Conservation (phyloP, 1,140 invertebrate species). For the Drosophila teissieri region DNA sequence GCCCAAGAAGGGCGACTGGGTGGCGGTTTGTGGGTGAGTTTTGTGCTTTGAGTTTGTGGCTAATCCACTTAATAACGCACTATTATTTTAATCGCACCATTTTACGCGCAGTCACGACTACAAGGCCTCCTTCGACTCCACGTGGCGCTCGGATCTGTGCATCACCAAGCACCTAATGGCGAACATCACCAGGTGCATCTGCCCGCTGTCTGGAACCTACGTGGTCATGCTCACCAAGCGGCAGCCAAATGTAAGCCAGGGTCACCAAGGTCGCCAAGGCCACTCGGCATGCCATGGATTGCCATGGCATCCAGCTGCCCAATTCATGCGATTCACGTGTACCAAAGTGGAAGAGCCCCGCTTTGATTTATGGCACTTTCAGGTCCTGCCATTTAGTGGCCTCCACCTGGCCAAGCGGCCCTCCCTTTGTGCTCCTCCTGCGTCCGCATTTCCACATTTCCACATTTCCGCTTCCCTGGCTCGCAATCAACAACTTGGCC, state of each 20-base stretch:
- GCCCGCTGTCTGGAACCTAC: constrained; percentile 86
- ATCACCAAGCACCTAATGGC: constrained; percentile 85
- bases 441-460: constrained; percentile 24
- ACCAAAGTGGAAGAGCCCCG: constrained; percentile 48
- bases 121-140: constrained; percentile 81
- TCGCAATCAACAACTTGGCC: constrained; percentile 44
- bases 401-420: constrained; percentile 26
- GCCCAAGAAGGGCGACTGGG: constrained; percentile 77
- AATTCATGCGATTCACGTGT: constrained; percentile 60
- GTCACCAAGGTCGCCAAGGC: constrained; percentile 42
- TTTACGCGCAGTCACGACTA: constrained; percentile 69
- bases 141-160: constrained; percentile 85
- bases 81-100: constrained; percentile 5
- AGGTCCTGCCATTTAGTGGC: constrained; percentile 41
- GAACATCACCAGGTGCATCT: constrained; percentile 86
- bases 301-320: constrained; percentile 14
- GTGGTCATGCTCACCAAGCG: constrained; percentile 87
- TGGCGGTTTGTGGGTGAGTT: constrained; percentile 78
- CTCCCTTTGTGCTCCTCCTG: constrained; percentile 10
- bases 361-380: constrained; percentile 61
- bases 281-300: not conserved
- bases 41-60: not conserved
- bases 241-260: constrained; percentile 85
- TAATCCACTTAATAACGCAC: not conserved
- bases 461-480: constrained; percentile 48